Percentiles rank a stretch among this genome's conserved stretches.
Evolutionary conservation across 2,888 invertebrate genomes (phyloP).

Genomic region (Stenchaetothrips biformis): DNA sequence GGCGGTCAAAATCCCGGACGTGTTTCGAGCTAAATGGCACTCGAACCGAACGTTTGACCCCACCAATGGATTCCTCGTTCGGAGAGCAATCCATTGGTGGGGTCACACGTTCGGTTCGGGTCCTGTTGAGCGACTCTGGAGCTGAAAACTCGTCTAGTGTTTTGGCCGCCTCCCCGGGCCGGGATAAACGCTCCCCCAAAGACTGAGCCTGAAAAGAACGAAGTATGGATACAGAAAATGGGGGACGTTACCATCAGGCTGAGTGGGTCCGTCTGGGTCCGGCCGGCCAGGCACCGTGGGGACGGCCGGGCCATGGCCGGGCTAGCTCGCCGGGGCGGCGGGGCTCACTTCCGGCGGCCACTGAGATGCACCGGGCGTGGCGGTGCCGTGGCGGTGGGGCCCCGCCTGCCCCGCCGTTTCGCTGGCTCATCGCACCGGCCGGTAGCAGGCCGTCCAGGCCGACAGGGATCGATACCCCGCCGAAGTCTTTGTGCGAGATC

Average conservation of each 20-base stretch:
- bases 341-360: background rate
- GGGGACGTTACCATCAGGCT: too few species aligned
- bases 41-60: too few species aligned
- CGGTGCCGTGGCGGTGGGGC: background rate
- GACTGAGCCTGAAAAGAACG: too few species aligned
- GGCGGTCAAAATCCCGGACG: too few species aligned
- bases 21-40: too few species aligned
- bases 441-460: background rate
- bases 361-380: background rate
- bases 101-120: background rate
- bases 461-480: constrained; percentile 14
- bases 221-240: too few species aligned
- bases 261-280: background rate
- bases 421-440: background rate
- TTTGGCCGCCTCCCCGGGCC: too few species aligned
- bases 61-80: too few species aligned
- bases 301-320: background rate
- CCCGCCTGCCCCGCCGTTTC: background rate
- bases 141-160: too few species aligned
- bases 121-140: background rate
- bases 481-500: background rate
- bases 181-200: too few species aligned
- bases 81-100: too few species aligned
- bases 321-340: background rate
- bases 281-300: background rate